Conservation (phyloP, 2,888 invertebrate genomes). For the Notodonta ziczac region DNA sequence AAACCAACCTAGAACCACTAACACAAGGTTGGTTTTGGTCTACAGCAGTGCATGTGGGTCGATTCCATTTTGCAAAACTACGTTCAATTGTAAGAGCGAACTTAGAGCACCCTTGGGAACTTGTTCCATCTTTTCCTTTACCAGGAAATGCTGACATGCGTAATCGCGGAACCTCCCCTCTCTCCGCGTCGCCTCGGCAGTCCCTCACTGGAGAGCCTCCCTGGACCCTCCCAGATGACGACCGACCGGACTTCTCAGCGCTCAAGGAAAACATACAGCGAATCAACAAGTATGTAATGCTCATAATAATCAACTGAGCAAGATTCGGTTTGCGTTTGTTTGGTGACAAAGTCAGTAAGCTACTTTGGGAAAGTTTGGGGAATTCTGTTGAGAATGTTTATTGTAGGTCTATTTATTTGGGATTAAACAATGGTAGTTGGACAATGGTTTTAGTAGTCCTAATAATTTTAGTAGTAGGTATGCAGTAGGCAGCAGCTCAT, state of each 20-base stretch:
- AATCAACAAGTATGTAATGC: conserved; percentile 89
- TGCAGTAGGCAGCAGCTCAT: too few relatives aligned
- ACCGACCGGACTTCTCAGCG: conserved; percentile 95
- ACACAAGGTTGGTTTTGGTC: too few relatives aligned
- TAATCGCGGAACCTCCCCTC: conserved; percentile 77
- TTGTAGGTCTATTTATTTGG: too few relatives aligned
- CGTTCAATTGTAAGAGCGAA: too few relatives aligned
- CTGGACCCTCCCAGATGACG: conserved; percentile 93
- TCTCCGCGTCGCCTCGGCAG: conserved; percentile 78
- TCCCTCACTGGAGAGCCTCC: conserved; percentile 79
- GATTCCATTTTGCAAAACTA: too few relatives aligned
- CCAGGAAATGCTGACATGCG: conserved; percentile 77
- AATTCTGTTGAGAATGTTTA: background rate
- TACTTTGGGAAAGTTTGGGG: background rate
- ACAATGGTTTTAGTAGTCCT: too few relatives aligned
- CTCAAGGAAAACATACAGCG: conserved; percentile 93
- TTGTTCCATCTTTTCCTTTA: background rate
- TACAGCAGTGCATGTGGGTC: too few relatives aligned
- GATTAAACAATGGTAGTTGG: too few relatives aligned
- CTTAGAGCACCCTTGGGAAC: too few relatives aligned
- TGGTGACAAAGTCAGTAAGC: background rate
- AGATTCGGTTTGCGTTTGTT: background rate
- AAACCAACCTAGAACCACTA: too few relatives aligned
- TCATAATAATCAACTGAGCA: background rate
- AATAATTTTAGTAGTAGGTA: too few relatives aligned